phyloP scores from a whole-genome alignment of 2,888 invertebrate genomes.

The Perizoma affinitatum region DNA sequence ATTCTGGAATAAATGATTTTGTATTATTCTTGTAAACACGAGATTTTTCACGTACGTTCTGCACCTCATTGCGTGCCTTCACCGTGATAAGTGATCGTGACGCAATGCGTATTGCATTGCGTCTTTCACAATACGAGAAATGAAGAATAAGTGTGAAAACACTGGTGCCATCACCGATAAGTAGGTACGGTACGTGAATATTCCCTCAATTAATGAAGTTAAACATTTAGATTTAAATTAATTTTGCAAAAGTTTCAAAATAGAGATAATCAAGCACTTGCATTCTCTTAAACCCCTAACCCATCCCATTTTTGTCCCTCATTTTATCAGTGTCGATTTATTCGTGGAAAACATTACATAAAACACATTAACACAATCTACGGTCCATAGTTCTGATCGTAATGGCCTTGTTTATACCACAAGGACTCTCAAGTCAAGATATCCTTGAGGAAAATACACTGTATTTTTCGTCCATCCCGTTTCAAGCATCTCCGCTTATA shows the following conservation, averaged over 20 bases:
- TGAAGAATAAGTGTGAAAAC: no score
- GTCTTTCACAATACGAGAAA: no score
- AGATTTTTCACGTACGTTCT: no score
- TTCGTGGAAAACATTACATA: slow-evolving; percentile 56
- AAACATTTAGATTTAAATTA: not conserved
- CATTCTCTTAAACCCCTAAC: slow-evolving; percentile 13
- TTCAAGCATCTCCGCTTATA: slow-evolving; percentile 45
- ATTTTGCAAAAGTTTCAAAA: slow-evolving; percentile 16
- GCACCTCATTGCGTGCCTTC: no score
- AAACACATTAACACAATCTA: slow-evolving; percentile 70
- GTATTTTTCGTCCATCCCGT: slow-evolving; percentile 38
- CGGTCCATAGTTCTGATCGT: slow-evolving; percentile 72
- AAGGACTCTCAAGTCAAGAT: slow-evolving; percentile 56
- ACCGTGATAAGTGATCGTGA: no score
- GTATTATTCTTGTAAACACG: no score
- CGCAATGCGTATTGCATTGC: no score
- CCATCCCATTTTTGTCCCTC: slow-evolving; percentile 21
- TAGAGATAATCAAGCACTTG: slow-evolving; percentile 13
- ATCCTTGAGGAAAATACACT: slow-evolving; percentile 47
- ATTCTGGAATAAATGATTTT: no score
- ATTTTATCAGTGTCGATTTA: slow-evolving; percentile 51
- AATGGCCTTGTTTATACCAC: slow-evolving; percentile 74
- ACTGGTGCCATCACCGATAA: no score
- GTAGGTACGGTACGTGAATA: no score
- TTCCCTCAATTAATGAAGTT: no score